A percentile compares a stretch with the other conserved stretches of the same genome.
Evolutionary conservation across 2,113 vertebrate genomes (phyloP).

Genomic region (Crotalus helleri): DNA sequence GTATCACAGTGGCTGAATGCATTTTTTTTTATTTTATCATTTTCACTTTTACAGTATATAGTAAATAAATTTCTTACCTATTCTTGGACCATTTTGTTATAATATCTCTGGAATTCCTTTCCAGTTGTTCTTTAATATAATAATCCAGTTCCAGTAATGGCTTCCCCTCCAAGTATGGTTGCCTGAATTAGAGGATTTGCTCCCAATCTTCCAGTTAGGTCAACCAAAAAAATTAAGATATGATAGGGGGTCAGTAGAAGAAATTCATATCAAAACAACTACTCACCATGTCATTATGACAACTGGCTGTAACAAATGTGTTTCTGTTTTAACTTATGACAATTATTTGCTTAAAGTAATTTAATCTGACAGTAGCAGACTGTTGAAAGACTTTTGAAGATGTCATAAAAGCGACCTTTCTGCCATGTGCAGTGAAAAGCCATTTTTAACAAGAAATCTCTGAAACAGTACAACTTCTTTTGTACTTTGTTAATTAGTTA

Average conservation of each 20-base stretch:
- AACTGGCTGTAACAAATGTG: constrained; percentile 76
- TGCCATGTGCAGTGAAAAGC: constrained; percentile 80
- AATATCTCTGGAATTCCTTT: constrained; percentile 49
- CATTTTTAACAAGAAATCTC: constrained; percentile 90
- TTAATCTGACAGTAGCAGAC: constrained; percentile 92
- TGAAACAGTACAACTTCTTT: constrained; percentile 90
- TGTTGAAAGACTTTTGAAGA: constrained; percentile 83
- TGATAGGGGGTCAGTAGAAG: constrained; percentile 70
- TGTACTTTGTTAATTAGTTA: constrained; percentile 99
- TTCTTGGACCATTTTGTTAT: constrained; percentile 25
- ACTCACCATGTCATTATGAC: constrained; percentile 77
- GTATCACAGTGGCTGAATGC: background rate
- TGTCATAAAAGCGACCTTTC: constrained; percentile 97
- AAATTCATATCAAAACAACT: constrained; percentile 81
- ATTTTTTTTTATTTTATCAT: background rate
- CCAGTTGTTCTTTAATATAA: constrained; percentile 59
- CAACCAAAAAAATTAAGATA: constrained; percentile 93
- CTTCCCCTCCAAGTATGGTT: constrained; percentile 45
- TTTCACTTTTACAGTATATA: constrained; percentile 24
- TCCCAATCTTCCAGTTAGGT: constrained; percentile 98
- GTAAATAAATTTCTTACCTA: background rate
- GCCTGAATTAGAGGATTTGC: constrained; percentile 77
- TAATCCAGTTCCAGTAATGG: constrained; percentile 40
- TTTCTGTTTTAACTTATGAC: constrained; percentile 86
- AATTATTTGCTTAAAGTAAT: constrained; percentile 98